phyloP scores from a whole-genome alignment of 2,113 vertebrate species.

The Oncorhynchus masou region DNA sequence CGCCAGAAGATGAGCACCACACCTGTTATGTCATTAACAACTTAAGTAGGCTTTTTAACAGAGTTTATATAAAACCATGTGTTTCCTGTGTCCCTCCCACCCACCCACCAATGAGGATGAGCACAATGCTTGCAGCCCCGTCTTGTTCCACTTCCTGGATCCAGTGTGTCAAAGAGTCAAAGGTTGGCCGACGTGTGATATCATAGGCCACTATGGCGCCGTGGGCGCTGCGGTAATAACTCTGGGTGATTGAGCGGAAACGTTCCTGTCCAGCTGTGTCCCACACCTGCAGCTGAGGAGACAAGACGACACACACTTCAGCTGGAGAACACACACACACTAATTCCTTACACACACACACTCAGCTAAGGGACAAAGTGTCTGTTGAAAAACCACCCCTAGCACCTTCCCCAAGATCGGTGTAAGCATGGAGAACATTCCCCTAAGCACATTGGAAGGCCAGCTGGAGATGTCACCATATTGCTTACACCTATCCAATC shows the following conservation, averaged over 20 bases:
- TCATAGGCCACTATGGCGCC: conserved; percentile 95
- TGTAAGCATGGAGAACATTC: too few species aligned
- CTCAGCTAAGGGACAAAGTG: too few species aligned
- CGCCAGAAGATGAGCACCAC: too few species aligned
- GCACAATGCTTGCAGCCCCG: conserved; percentile 85
- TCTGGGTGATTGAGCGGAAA: conserved; percentile 95
- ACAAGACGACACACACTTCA: background rate
- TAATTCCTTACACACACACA: too few species aligned
- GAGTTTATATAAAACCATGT: background rate
- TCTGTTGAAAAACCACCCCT: too few species aligned
- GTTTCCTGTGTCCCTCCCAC: background rate
- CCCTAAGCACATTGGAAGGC: background rate
- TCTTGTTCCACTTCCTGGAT: conserved; percentile 89
- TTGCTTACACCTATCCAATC: background rate
- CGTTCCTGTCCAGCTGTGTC: conserved; percentile 97
- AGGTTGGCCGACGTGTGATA: conserved; percentile 86
- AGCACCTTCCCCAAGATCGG: too few species aligned
- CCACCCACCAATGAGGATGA: conserved; percentile 90
- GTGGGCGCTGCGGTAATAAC: conserved; percentile 96
- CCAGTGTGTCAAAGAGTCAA: conserved; percentile 90
- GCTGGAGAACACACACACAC: too few species aligned
- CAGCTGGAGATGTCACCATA: background rate
- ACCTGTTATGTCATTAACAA: background rate
- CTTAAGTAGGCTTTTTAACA: background rate
- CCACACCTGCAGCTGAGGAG: conserved; percentile 91